phyloP scores from a whole-genome alignment of 2,888 invertebrate genomes.

The Saturnia pavonia region DNA sequence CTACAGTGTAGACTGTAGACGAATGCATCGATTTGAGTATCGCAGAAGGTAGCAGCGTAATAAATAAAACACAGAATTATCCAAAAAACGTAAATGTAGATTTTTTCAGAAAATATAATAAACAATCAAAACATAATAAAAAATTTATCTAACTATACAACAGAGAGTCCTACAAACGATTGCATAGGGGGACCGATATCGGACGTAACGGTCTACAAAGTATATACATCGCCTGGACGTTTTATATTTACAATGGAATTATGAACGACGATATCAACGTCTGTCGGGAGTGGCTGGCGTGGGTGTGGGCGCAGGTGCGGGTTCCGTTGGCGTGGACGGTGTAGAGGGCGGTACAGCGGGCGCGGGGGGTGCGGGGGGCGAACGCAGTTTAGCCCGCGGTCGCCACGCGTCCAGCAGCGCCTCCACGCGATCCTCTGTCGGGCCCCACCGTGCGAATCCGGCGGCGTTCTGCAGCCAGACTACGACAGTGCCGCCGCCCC shows the following conservation, averaged over 20 bases:
- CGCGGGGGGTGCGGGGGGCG: slow-evolving; percentile 35
- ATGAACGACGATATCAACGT: neutral
- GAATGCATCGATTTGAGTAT: neutral
- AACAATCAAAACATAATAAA: slow-evolving; percentile 78
- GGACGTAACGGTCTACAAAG: slow-evolving; percentile 57
- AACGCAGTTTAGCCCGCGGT: slow-evolving; percentile 86
- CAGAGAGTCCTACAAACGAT: slow-evolving; percentile 54
- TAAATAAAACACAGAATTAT: slow-evolving; percentile 16
- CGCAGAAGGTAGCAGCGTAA: neutral
- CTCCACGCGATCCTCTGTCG: slow-evolving; percentile 94
- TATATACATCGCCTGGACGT: slow-evolving; percentile 32
- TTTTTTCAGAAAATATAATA: slow-evolving; percentile 75
- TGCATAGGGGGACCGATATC: slow-evolving; percentile 36
- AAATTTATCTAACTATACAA: slow-evolving; percentile 78
- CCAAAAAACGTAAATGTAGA: slow-evolving; percentile 16
- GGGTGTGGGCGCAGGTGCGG: slow-evolving; percentile 23
- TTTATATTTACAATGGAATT: slow-evolving; percentile 31
- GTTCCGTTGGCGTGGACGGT: slow-evolving; percentile 26
- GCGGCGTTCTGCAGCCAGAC: slow-evolving; percentile 98
- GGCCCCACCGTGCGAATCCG: slow-evolving; percentile 95
- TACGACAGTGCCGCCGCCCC: slow-evolving; percentile 94
- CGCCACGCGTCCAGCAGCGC: slow-evolving; percentile 93
- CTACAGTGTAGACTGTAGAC: neutral
- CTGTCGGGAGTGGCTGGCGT: slow-evolving; percentile 24
- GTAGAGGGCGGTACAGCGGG: slow-evolving; percentile 30